Evolutionary conservation across 1,140 invertebrate genomes (phyloP), one percentile per base, ranked within the genome.

Genomic region (Calosoma granatense): DNA sequence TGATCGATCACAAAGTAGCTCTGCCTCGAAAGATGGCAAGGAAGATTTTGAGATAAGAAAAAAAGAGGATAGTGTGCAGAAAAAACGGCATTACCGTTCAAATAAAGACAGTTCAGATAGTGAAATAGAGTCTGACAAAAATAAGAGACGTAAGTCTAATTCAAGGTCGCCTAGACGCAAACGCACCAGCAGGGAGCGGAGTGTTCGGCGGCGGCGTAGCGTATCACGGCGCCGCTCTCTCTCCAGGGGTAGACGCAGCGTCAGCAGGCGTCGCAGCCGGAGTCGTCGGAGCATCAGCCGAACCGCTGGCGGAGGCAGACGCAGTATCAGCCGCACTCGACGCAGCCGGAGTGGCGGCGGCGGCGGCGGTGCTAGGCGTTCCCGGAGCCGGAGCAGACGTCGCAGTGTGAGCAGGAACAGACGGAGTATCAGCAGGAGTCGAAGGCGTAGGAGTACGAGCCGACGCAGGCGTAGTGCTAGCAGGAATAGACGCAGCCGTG

Each of bases 61-160:
- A 60, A 88, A 87, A 62, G 86, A 88, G 64, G 81, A 87, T 59
- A 87, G 86, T 51, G 80, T 90, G 6, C 86, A 90, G 65, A 86
- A 87, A 39, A 88, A 88, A 61, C 75, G 91, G 20, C 90, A 92
- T 54, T 94, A 94, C 65, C 79, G 91, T 9, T 91, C 90, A 53
- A 91, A 91, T 65, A 87, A 88, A 43, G 86, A 88, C 60, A 85
- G 82, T 22, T 87, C 84, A 0, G 85, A 81, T 51, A 88, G 84
- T 61, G 67, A 71, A 56, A 55, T 60, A 2, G 69, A 63, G 30
- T 51, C 67, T 41, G 67, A 65, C 51, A 67, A 68, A 57, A 60
- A 59, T 56, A 67, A 68, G 53, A 60, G 67, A 26, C 62, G 62
- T 14, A 64, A 69, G 59, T 68, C 67, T 19, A 14, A 72, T 66